Evolutionary conservation across 2,888 invertebrate species (phyloP).

Genomic region (Spodoptera exigua): DNA sequence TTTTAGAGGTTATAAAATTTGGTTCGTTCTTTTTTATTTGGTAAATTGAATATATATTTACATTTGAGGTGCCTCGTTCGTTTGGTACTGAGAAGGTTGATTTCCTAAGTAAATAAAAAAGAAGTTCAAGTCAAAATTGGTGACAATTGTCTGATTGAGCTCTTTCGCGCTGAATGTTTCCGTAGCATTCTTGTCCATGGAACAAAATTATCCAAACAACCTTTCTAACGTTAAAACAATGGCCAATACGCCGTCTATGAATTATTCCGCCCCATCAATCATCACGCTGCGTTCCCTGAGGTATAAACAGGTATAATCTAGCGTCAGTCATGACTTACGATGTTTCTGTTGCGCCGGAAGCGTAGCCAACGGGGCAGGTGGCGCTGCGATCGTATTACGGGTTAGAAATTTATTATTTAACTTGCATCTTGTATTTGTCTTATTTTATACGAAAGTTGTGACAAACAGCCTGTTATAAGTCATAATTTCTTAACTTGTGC

Average conservation of each 20-base stretch:
- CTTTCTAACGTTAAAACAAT: conserved; percentile 8
- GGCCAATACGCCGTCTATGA: conserved; percentile 1
- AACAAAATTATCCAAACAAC: neutral
- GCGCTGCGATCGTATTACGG: conserved; percentile 50
- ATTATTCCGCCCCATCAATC: conserved; percentile 29
- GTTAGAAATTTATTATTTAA: conserved; percentile 37
- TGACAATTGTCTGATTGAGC: too few relatives aligned
- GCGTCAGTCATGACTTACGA: conserved; percentile 48
- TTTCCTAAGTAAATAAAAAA: neutral
- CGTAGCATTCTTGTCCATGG: neutral
- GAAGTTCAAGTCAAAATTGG: too few relatives aligned
- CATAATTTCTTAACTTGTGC: neutral
- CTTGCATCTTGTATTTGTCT: conserved; percentile 28
- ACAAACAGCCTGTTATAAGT: conserved; percentile 9
- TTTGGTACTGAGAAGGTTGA: neutral
- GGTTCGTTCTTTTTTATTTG: neutral
- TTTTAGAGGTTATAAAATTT: conserved; percentile 17
- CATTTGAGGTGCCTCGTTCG: too few relatives aligned
- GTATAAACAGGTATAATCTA: conserved; percentile 45
- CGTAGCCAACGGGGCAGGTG: conserved; percentile 49
- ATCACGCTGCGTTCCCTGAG: conserved; percentile 27
- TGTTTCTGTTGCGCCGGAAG: conserved; percentile 42
- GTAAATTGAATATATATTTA: too few relatives aligned
- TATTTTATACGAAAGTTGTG: conserved; percentile 14
- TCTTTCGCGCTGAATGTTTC: neutral